These are phyloP conservation scores for Tachysurus vachellii DNA, from an alignment of 2,113 vertebrate species.

Conservation along the genomic window DNA sequence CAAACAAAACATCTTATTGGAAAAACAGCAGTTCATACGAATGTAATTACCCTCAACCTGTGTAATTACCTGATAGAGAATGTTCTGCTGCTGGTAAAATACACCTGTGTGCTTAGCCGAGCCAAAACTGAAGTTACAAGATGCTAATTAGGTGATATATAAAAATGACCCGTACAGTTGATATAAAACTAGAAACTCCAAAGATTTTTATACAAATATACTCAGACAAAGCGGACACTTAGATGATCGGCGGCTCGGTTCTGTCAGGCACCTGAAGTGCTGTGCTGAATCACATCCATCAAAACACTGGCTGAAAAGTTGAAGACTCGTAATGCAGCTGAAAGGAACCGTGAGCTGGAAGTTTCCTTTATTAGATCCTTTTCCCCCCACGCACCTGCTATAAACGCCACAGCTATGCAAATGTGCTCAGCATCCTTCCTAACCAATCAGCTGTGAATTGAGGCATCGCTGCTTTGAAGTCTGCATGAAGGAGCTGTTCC, in stretches of 20 bases:
- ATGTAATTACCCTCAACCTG: constrained; percentile 31
- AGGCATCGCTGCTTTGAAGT: constrained; percentile 51
- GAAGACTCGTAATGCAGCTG: constrained; percentile 34
- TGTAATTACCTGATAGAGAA: constrained; percentile 32
- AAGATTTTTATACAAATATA: not conserved
- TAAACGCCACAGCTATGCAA: constrained; percentile 52
- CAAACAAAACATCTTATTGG: constrained; percentile 24
- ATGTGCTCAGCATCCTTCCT: constrained; percentile 32
- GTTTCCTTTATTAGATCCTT: constrained; percentile 48
- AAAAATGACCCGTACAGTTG: not conserved
- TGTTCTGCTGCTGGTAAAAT: constrained; percentile 25
- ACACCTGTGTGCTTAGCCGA: constrained; percentile 2
- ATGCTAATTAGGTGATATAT: not conserved
- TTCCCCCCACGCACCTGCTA: constrained; percentile 48
- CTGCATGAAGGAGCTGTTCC: constrained; percentile 35
- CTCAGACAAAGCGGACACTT: not conserved
- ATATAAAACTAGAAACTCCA: not conserved
- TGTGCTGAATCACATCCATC: constrained; percentile 17
- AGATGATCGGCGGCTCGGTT: not conserved
- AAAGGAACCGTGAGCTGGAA: constrained; percentile 25
- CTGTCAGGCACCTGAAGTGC: constrained; percentile 5
- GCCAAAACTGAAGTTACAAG: not conserved
- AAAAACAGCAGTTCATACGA: constrained; percentile 19
- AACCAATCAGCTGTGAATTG: constrained; percentile 41
- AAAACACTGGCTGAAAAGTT: constrained; percentile 37